phyloP scores from a whole-genome alignment of 2,113 vertebrate species.

The Chloroceryle aenea region DNA sequence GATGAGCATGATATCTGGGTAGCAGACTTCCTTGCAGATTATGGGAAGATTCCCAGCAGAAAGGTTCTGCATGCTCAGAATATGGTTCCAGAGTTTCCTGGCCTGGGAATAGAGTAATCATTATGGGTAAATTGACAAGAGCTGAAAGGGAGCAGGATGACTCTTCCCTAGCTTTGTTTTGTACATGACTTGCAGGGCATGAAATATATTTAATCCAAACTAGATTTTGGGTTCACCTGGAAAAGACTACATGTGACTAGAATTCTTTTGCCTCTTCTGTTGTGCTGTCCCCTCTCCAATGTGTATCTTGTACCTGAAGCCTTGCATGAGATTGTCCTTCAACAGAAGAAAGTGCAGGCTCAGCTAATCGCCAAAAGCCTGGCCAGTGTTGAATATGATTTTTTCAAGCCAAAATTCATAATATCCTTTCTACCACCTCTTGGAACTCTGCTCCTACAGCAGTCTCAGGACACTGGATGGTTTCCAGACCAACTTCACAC shows the following conservation, averaged over 20 bases:
- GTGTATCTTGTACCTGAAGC: slow-evolving; percentile 86
- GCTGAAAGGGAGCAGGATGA: neutral
- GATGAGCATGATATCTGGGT: slow-evolving; percentile 78
- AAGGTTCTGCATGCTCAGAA: slow-evolving; percentile 46
- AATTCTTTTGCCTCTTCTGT: neutral
- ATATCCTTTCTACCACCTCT: slow-evolving; percentile 74
- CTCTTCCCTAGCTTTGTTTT: neutral
- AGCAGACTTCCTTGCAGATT: slow-evolving; percentile 75
- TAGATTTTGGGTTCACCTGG: neutral
- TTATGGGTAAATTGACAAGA: slow-evolving; percentile 78
- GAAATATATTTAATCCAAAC: neutral
- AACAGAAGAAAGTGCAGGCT: slow-evolving; percentile 80
- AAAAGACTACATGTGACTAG: neutral
- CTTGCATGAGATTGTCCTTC: slow-evolving; percentile 80
- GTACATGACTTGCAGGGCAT: neutral
- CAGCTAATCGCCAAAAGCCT: slow-evolving; percentile 83
- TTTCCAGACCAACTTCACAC: neutral
- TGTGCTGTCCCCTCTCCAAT: slow-evolving; percentile 59
- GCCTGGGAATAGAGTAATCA: slow-evolving; percentile 82
- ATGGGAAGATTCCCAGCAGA: slow-evolving; percentile 57
- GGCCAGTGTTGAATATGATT: slow-evolving; percentile 77
- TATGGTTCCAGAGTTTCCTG: slow-evolving; percentile 56
- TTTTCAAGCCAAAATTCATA: slow-evolving; percentile 83
- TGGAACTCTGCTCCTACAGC: neutral
- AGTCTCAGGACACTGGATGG: neutral